A percentile compares a stretch with the other conserved stretches of the same genome.
Conservation (phyloP, 2,888 invertebrate species). For the Marasmarcha lunaedactyla region DNA sequence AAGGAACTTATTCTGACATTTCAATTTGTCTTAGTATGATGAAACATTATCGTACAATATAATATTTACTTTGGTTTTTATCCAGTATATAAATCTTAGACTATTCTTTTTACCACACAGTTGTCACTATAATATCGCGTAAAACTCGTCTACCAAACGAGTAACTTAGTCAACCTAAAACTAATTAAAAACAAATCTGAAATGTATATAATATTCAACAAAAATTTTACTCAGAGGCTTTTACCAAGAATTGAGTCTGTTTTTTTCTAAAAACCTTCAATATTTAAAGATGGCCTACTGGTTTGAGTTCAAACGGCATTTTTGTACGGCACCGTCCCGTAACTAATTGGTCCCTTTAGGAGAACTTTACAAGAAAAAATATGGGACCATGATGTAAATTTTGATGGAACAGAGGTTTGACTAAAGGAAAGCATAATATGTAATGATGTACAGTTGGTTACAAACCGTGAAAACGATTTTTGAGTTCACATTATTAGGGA, state of each 20-base stretch:
- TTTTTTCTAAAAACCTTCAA: neutral
- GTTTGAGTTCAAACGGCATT: slow-evolving; percentile 23
- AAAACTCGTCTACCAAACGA: no score
- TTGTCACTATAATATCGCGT: no score
- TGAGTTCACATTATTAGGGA: neutral
- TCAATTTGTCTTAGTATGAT: no score
- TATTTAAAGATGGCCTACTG: neutral
- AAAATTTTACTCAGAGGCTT: no score
- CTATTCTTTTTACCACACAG: no score
- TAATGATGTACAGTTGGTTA: neutral
- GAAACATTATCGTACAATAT: no score
- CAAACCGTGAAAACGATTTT: slow-evolving; percentile 1
- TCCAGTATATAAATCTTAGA: no score
- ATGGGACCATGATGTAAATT: slow-evolving; percentile 31
- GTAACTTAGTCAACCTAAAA: no score
- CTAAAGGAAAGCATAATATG: slow-evolving; percentile 4
- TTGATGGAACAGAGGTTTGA: slow-evolving; percentile 31
- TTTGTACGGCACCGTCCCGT: slow-evolving; percentile 41
- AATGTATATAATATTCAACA: no score
- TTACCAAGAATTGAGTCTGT: neutral
- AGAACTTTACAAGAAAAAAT: slow-evolving; percentile 40
- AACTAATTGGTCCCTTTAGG: slow-evolving; percentile 56
- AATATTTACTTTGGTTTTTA: no score
- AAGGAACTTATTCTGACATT: no score
- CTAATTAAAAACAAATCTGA: no score